Evolutionary conservation across 2,797 vertebrate species (phyloP), one percentile per base, ranked within the genome.

Genomic region (Macropus fuliginosus): DNA sequence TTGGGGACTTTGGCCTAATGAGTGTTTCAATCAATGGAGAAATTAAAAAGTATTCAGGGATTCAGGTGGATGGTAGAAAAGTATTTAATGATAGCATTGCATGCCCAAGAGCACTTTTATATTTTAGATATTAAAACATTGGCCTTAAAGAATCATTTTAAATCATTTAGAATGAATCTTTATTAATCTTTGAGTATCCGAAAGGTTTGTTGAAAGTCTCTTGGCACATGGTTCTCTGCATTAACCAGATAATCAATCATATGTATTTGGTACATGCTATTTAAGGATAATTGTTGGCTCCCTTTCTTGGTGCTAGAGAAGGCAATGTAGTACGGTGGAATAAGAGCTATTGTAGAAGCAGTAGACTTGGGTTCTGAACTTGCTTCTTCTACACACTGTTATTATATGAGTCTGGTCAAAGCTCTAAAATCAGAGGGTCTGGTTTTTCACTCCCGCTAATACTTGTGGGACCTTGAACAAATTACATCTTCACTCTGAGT

Each of bases 1-100:
- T 27, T 81, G 97, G 96, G 98, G 97, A 95, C 96, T 97, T 94
- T 97, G 57, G 96, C 95, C 97, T 98, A 98, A 98, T 98, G 98
- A 98, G 98, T 97, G 97, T 97, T 98, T 97, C 97, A 97, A 97
- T 96, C 97, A 96, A 93, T 62, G 93, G 91, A 96, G 93, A 95
- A 98, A 97, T 81, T 81, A 91, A 91, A 54, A 91, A 0, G 0
- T 93, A 97, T 98, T 98, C 97, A 98, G 92, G 94, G 97, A 97
- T 98, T 98, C 93, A 40, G 94, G 92, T 91, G 97, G 96, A 94
- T 94, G 52, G 91, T 81, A 96, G 62, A 95, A 92, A 97, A 92
- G 21, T 14, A 56, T 96, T 98, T 97, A 96, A 97, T 94, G 94
- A 55, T 93, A 95, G 16, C 4, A 52, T 2, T 92, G 56, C 52